Evolutionary conservation across 2,797 vertebrate species (phyloP).

Genomic region (Chelonia mydas): DNA sequence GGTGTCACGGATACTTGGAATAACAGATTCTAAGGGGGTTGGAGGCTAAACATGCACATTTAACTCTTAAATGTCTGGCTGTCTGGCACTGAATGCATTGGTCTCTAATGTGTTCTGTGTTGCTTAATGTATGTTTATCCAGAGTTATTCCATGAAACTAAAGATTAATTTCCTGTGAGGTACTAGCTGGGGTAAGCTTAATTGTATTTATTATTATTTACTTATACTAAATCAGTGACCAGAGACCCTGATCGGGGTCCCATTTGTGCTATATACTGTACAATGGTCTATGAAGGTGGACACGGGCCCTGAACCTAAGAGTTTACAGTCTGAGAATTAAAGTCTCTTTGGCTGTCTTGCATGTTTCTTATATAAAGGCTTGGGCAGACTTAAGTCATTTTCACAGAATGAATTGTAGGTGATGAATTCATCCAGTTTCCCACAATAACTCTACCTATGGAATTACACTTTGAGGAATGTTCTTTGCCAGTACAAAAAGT

Average conservation of each 20-base stretch:
- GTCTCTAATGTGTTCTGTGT: not conserved
- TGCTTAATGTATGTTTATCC: constrained; percentile 6
- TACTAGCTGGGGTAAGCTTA: constrained; percentile 6
- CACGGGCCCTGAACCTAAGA: not conserved
- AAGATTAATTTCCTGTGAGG: constrained; percentile 34
- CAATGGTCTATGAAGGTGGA: constrained; percentile 1
- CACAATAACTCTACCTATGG: not conserved
- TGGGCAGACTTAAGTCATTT: constrained; percentile 28
- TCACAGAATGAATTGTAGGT: not conserved
- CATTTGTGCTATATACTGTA: not conserved
- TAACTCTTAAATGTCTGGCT: not conserved
- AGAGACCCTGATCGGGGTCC: not conserved
- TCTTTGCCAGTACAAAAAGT: not conserved
- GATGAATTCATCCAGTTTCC: not conserved
- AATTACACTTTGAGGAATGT: not conserved
- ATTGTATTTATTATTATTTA: constrained; percentile 43
- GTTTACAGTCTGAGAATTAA: not conserved
- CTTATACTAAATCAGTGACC: not conserved
- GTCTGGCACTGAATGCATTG: not conserved
- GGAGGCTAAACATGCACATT: not conserved
- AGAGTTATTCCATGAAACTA: constrained; percentile 1
- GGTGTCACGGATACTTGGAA: not conserved
- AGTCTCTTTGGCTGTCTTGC: constrained; percentile 18
- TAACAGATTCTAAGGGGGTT: not conserved
- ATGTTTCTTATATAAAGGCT: not conserved